A percentile compares a stretch with the other conserved stretches of the same genome.
Conservation (phyloP, 2,113 vertebrate species). For the Atlantisia rogersi region DNA sequence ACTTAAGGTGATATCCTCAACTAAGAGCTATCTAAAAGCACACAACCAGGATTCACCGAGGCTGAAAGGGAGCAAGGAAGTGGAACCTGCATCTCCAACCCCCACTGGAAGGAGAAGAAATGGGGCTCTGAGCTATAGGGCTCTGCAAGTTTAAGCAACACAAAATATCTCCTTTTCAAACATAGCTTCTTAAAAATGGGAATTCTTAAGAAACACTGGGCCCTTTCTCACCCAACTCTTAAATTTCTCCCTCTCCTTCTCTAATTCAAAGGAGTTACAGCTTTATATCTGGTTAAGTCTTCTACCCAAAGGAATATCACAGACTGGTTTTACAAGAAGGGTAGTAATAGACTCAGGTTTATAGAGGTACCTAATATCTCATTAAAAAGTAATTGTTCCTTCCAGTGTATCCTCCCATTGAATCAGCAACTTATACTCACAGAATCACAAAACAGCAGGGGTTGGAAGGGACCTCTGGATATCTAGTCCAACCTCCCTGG, state of each 20-base stretch:
- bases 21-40: background rate
- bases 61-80: background rate
- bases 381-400: background rate
- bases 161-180: background rate
- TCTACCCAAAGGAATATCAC: background rate
- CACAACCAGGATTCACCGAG: background rate
- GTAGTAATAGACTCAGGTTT: background rate
- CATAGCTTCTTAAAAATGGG: background rate
- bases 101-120: background rate
- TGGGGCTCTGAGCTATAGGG: background rate
- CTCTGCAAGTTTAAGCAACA: background rate
- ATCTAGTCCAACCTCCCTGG: too few species aligned
- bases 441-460: too few species aligned
- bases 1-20: background rate
- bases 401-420: background rate
- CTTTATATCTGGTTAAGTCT: background rate
- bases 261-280: background rate
- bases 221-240: background rate
- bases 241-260: background rate
- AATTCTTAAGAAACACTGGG: background rate
- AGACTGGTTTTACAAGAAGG: background rate
- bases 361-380: background rate
- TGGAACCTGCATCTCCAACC: background rate
- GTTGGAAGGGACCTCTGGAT: too few species aligned
- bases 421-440: background rate